These are phyloP conservation scores for Anorthoa munda DNA, from an alignment of 2,888 invertebrate species.

Conservation along the genomic window DNA sequence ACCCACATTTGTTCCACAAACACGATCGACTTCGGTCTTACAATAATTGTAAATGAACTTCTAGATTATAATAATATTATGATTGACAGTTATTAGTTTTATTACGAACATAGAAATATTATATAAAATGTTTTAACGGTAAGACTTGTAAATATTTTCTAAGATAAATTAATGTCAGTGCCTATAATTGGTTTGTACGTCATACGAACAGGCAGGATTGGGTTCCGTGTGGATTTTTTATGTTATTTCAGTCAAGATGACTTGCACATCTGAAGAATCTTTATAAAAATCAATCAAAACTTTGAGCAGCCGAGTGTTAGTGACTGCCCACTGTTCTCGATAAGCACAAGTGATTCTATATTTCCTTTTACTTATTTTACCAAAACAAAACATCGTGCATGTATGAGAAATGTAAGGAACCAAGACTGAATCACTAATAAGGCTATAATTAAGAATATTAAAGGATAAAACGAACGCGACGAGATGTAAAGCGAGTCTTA, in stretches of 20 bases:
- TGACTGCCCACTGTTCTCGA: neutral
- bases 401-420: conserved; percentile 39
- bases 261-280: conserved; percentile 41
- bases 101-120: conserved; percentile 61
- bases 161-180: conserved; percentile 74
- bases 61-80: conserved; percentile 59
- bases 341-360: conserved; percentile 28
- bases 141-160: conserved; percentile 76
- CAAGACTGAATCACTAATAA: conserved; percentile 66
- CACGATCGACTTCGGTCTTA: conserved; percentile 28
- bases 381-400: conserved; percentile 12
- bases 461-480: conserved; percentile 20
- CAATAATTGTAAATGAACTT: conserved; percentile 63
- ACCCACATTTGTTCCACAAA: conserved; percentile 31
- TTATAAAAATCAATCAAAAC: neutral
- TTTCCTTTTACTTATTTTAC: conserved; percentile 27
- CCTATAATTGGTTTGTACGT: conserved; percentile 69
- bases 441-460: conserved; percentile 60
- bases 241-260: conserved; percentile 23
- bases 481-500: conserved; percentile 28
- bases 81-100: conserved; percentile 66
- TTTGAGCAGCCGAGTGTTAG: neutral
- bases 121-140: conserved; percentile 64
- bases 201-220: conserved; percentile 42
- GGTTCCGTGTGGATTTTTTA: conserved; percentile 48